Percentiles rank a stretch among this genome's conserved stretches.
Conservation (phyloP, 2,888 invertebrate genomes). For the Drosophila mimica region DNA sequence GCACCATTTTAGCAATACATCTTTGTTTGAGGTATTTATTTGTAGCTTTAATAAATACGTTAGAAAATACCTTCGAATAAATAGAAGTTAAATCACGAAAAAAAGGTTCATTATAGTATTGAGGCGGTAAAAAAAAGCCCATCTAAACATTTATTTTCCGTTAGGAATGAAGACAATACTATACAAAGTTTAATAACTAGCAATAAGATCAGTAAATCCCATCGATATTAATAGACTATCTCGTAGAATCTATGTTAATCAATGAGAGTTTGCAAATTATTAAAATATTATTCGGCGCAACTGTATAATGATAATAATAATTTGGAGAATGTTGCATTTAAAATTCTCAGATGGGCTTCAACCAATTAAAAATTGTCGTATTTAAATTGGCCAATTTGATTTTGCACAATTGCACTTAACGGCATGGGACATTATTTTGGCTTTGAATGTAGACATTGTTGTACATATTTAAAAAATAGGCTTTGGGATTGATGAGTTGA, state of each 20-base stretch:
- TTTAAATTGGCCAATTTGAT: conserved; percentile 25
- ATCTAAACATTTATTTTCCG: too few relatives aligned
- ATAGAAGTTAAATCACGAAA: neutral
- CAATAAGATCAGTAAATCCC: too few relatives aligned
- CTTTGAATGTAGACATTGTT: conserved; percentile 17
- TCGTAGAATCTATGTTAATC: neutral
- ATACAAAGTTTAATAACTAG: too few relatives aligned
- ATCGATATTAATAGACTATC: too few relatives aligned
- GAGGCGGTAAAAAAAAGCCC: too few relatives aligned
- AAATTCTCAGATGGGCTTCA: neutral
- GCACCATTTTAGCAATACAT: neutral
- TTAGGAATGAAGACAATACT: too few relatives aligned
- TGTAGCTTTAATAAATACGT: too few relatives aligned
- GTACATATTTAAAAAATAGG: conserved; percentile 20
- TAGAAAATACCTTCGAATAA: neutral
- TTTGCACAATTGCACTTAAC: conserved; percentile 28
- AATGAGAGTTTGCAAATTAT: neutral
- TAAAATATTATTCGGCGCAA: neutral
- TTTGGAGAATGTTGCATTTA: neutral
- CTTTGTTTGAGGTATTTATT: neutral
- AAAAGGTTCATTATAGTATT: too few relatives aligned
- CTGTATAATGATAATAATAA: neutral
- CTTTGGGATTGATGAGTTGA: accelerated
- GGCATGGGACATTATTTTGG: conserved; percentile 18
- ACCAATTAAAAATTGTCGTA: neutral